phyloP scores from a whole-genome alignment of 1,140 invertebrate genomes.

The Hesperophylax magnus region DNA sequence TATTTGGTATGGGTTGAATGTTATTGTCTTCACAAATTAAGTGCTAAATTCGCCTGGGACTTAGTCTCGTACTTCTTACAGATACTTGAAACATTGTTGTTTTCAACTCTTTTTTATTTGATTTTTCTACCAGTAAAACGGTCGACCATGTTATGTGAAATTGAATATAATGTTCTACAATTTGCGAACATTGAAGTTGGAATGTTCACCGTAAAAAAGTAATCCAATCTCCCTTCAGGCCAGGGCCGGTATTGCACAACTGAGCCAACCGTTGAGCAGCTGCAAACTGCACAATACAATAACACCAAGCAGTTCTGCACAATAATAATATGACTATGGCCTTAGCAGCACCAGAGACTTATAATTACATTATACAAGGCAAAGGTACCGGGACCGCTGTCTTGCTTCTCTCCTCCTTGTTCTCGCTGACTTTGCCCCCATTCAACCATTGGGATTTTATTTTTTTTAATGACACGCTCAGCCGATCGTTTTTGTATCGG shows the following conservation, averaged over 20 bases:
- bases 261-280: neutral
- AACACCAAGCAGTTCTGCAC: neutral
- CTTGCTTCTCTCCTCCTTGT: neutral
- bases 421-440: neutral
- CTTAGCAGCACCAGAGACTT: neutral
- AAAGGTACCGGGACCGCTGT: neutral
- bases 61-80: no score
- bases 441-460: neutral
- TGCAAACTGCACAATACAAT: neutral
- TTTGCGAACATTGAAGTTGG: no score
- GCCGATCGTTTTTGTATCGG: neutral
- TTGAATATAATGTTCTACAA: no score
- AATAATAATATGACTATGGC: neutral
- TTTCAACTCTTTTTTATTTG: no score
- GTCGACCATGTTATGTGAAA: no score
- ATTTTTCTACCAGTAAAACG: no score
- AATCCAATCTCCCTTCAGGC: conserved; percentile 16
- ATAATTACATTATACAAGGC: no score
- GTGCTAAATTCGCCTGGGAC: no score
- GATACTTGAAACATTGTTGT: no score
- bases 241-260: conserved; percentile 7
- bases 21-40: no score
- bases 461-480: neutral
- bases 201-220: conserved; percentile 1
- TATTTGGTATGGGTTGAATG: no score